Evolutionary conservation across 2,113 vertebrate genomes (phyloP), one percentile per base, ranked within the genome.

Genomic region (Cololabis saira): DNA sequence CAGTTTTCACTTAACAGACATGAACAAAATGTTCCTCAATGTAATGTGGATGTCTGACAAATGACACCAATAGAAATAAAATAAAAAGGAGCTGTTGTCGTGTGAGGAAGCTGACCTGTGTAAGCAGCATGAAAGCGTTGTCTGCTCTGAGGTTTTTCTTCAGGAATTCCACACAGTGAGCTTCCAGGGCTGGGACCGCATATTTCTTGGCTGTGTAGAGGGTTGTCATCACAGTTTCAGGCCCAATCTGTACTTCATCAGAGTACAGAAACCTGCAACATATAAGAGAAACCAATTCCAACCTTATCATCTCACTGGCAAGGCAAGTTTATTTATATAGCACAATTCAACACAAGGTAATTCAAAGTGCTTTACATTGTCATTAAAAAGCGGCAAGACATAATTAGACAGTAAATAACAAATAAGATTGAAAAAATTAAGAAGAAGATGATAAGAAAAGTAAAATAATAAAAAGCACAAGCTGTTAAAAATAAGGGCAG

Each of bases 171-270:
- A 98, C 97, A 18, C 97, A 98, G 73, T 98, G 97, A 8, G 97
- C 96, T 87, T 99, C 97, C 0, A 98, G 93, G 0, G 97, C 97
- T 0, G 97, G 97, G 27, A 98, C 97, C 0, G 97, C 97, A 0
- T 99, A 99, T 87, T 99, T 99, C 86, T 99, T 98, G 54, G 97
- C 97, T 0, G 97, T 98, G 69, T 99, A 99, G 37, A 99, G 91
- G 0, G 97, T 98, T 50, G 97, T 99, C 97, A 98, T 99, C 83
- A 99, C 97, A 0, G 97, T 99, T 92, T 99, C 97, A 0, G 97
- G 97, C 37, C 97, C 97, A 0, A 99, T 98, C 90, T 98, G 97
- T 53, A 99, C 97, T 73, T 99, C 97, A 17, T 99, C 97, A 0
- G 97, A 99, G 74, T 99, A 99, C n/a, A 99, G 94, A 63, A 99